phyloP scores from a whole-genome alignment of 2,113 vertebrate genomes.

The Fukomys damarensis region DNA sequence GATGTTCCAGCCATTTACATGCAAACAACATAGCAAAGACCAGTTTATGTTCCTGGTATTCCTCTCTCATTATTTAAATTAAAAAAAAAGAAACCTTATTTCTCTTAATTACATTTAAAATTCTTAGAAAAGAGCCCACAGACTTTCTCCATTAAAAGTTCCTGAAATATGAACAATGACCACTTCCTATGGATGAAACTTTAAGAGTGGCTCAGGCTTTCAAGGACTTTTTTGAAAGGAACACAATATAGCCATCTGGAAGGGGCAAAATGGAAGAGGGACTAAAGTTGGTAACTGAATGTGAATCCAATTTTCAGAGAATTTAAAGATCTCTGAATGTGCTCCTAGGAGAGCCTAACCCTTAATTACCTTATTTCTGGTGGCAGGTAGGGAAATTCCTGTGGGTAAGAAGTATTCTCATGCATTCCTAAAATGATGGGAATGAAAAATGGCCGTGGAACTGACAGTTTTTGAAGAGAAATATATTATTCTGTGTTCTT shows the following conservation, averaged over 20 bases:
- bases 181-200: background rate
- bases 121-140: background rate
- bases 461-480: constrained; percentile 28
- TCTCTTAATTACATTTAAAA: constrained; percentile 24
- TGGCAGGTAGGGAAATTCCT: constrained; percentile 66
- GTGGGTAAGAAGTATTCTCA: constrained; percentile 56
- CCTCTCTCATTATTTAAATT: background rate
- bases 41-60: background rate
- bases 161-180: background rate
- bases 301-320: constrained; percentile 69
- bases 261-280: background rate
- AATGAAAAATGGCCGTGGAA: constrained; percentile 34
- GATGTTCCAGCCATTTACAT: background rate
- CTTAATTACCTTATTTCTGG: constrained; percentile 77
- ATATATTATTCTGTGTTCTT: background rate
- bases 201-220: constrained; percentile 17
- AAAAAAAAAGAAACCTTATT: background rate
- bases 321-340: constrained; percentile 26
- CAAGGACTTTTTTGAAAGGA: constrained; percentile 11
- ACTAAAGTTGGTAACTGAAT: constrained; percentile 12
- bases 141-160: background rate
- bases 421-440: constrained; percentile 53
- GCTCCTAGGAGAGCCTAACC: constrained; percentile 65
- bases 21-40: background rate
- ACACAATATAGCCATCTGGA: background rate